Conservation (phyloP, 2,797 vertebrate genomes). For the Taeniopygia guttata region DNA sequence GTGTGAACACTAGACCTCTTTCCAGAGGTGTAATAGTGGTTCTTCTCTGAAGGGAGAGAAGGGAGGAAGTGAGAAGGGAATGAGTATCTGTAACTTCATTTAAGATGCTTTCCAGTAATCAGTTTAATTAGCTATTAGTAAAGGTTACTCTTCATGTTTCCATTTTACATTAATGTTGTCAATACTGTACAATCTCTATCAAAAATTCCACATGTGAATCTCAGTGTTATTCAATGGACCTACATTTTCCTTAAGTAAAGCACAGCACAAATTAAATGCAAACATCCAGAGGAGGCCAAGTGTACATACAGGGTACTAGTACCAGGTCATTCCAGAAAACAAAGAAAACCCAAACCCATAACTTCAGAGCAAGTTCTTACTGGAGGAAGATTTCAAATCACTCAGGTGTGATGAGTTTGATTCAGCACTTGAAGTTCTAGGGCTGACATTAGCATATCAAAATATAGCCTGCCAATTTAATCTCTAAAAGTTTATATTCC, state of each 20-base stretch:
- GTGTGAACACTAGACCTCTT: conserved; percentile 66
- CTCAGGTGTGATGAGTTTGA: not conserved
- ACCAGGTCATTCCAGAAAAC: not conserved
- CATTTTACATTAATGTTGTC: conserved; percentile 22
- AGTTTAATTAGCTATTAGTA: conserved; percentile 52
- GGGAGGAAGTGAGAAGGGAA: not conserved
- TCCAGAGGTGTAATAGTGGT: conserved; percentile 37
- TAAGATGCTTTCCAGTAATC: conserved; percentile 38
- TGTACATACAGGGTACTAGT: not conserved
- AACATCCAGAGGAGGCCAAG: not conserved
- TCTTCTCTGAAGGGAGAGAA: conserved; percentile 2
- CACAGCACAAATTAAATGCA: not conserved
- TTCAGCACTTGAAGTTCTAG: not conserved
- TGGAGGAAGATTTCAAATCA: not conserved
- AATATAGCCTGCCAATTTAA: not conserved
- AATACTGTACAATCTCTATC: conserved; percentile 37
- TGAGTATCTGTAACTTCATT: conserved; percentile 21
- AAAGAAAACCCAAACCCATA: not conserved
- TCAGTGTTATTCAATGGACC: conserved; percentile 26
- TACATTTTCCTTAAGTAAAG: not conserved
- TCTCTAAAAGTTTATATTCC: not conserved
- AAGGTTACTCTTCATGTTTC: conserved; percentile 41
- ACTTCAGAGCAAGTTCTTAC: not conserved
- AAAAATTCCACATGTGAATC: conserved; percentile 57
- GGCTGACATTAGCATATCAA: not conserved